Evolutionary conservation across 1,140 invertebrate genomes (phyloP).

Genomic region (Cryptotermes secundus): DNA sequence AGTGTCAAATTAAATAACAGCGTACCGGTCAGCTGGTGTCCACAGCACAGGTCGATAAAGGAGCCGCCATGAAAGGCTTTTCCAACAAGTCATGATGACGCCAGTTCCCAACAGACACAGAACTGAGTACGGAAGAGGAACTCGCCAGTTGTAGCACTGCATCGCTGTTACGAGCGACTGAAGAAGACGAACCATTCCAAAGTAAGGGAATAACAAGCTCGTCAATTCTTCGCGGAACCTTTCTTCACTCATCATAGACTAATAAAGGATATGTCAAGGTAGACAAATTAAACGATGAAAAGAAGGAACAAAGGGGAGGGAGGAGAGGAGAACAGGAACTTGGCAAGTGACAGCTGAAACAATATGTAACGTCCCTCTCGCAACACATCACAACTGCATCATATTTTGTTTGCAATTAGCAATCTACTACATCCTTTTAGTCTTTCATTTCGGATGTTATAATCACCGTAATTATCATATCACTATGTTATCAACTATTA

Average conservation of each 20-base stretch:
- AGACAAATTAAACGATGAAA: slow-evolving; percentile 10
- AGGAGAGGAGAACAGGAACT: neutral
- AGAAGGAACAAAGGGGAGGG: neutral
- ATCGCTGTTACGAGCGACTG: neutral
- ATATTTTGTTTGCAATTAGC: neutral
- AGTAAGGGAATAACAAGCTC: neutral
- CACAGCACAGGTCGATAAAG: too few relatives aligned
- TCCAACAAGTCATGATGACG: too few relatives aligned
- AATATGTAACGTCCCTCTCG: neutral
- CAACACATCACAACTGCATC: neutral
- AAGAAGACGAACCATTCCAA: neutral
- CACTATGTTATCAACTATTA: neutral
- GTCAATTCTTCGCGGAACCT: slow-evolving; percentile 4
- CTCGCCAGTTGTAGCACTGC: too few relatives aligned
- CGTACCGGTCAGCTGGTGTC: too few relatives aligned
- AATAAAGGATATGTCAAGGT: slow-evolving; percentile 25
- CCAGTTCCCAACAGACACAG: too few relatives aligned
- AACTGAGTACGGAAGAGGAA: too few relatives aligned
- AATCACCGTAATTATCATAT: neutral
- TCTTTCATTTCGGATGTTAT: neutral
- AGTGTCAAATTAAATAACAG: too few relatives aligned
- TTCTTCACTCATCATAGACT: neutral
- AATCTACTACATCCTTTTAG: neutral
- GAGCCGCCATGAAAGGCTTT: too few relatives aligned
- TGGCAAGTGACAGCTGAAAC: slow-evolving; percentile 20